These are phyloP conservation scores for Monochamus saltuarius DNA, from an alignment of 1,140 invertebrate species.

Conservation along the genomic window DNA sequence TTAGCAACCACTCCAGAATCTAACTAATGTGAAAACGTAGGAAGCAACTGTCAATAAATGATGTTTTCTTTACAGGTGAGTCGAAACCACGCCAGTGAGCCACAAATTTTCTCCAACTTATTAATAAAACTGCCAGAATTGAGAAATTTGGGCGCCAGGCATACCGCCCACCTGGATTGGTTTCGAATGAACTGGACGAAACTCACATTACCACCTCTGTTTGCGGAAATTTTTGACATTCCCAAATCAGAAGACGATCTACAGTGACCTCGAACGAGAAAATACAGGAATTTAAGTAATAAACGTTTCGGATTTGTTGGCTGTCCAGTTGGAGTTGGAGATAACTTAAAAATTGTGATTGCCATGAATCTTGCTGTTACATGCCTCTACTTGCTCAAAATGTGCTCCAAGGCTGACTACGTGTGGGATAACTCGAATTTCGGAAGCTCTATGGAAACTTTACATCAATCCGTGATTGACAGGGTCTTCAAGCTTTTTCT, in stretches of 20 bases:
- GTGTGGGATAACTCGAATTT: conserved; percentile 4
- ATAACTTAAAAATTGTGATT: conserved; percentile 27
- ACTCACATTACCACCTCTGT: conserved; percentile 85
- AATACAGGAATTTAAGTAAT: no score
- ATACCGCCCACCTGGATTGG: conserved; percentile 86
- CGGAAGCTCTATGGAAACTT: conserved; percentile 1
- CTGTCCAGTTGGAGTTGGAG: conserved; percentile 10
- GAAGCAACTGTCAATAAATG: background rate
- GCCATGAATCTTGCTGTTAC: conserved; percentile 28
- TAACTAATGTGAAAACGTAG: no score
- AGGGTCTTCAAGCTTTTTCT: conserved; percentile 40
- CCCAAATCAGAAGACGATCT: conserved; percentile 83
- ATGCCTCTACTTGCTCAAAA: conserved; percentile 39
- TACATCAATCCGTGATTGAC: conserved; percentile 37
- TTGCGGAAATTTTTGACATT: conserved; percentile 97
- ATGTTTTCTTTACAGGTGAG: conserved; percentile 40
- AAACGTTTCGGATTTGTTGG: no score
- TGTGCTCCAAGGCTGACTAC: conserved; percentile 31
- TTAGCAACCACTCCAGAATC: no score
- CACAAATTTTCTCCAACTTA: conserved; percentile 67
- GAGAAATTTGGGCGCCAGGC: conserved; percentile 77
- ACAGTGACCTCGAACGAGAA: conserved; percentile 54
- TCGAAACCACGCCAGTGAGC: conserved; percentile 48
- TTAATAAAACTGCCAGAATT: conserved; percentile 78
- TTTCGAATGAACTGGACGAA: conserved; percentile 86